phyloP scores from a whole-genome alignment of 2,113 vertebrate species.

The Ramphastos sulfuratus region DNA sequence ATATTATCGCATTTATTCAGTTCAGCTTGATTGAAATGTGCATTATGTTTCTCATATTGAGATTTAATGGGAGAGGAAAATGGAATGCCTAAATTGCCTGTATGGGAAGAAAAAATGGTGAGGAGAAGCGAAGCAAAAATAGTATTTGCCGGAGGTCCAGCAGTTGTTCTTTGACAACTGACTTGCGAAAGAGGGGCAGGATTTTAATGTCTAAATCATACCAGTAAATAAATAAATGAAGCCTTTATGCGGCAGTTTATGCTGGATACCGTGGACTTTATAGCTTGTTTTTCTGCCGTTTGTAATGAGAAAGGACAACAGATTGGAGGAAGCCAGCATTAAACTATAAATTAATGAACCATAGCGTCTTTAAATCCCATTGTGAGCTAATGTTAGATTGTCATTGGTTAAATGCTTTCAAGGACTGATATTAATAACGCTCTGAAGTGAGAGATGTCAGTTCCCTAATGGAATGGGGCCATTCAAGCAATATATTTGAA shows the following conservation, averaged over 20 bases:
- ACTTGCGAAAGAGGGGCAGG: not conserved
- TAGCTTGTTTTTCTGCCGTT: not conserved
- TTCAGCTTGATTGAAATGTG: not conserved
- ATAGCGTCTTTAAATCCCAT: constrained; percentile 52
- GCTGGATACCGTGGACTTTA: not conserved
- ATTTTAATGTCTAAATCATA: constrained; percentile 18
- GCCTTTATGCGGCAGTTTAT: constrained; percentile 1
- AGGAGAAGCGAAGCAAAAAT: constrained; percentile 1
- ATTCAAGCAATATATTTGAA: constrained; percentile 40
- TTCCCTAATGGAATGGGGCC: constrained; percentile 48
- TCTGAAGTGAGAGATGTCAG: constrained; percentile 34
- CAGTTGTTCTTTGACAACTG: constrained; percentile 5
- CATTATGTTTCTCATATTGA: not conserved
- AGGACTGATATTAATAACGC: constrained; percentile 64
- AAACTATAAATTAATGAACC: constrained; percentile 59
- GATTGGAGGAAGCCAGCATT: constrained; percentile 50
- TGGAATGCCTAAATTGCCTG: not conserved
- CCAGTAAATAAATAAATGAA: constrained; percentile 28
- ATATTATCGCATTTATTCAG: not conserved
- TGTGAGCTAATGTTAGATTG: constrained; percentile 60
- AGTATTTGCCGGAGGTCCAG: not conserved
- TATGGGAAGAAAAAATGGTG: not conserved
- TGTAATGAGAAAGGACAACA: constrained; percentile 54
- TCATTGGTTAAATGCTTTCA: constrained; percentile 65
- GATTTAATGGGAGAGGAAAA: not conserved